A percentile compares a stretch with the other conserved stretches of the same genome.
Conservation (phyloP, 2,113 vertebrate species). For the Lampris incognitus region DNA sequence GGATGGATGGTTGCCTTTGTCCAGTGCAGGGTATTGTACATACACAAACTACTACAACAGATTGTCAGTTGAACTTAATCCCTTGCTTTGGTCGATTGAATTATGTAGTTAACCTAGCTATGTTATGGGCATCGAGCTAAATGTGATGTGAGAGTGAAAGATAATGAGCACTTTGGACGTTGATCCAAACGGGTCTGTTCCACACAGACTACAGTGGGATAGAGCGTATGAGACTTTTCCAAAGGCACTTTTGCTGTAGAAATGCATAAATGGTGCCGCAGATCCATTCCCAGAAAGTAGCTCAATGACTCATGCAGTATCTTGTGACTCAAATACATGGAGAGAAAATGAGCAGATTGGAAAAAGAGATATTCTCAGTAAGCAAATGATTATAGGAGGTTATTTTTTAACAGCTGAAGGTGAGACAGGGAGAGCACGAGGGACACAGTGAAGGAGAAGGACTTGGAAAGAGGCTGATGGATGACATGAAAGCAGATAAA, state of each 20-base stretch:
- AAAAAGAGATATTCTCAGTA: slow-evolving; percentile 23
- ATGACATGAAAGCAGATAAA: slow-evolving; percentile 9
- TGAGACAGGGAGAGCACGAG: slow-evolving; percentile 15
- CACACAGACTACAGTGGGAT: neutral
- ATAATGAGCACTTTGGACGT: slow-evolving; percentile 3
- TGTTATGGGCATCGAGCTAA: neutral
- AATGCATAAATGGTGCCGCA: slow-evolving; percentile 19
- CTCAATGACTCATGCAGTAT: slow-evolving; percentile 38
- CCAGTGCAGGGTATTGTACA: no score
- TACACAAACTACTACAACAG: no score
- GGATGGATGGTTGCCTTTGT: no score
- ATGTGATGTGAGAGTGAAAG: neutral
- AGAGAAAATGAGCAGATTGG: slow-evolving; percentile 38
- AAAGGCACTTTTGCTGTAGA: neutral
- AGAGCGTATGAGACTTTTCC: neutral
- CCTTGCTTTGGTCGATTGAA: slow-evolving; percentile 15
- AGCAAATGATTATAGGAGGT: slow-evolving; percentile 35
- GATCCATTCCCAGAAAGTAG: slow-evolving; percentile 26
- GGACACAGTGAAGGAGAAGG: neutral
- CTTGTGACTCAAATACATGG: slow-evolving; percentile 34
- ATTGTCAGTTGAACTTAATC: slow-evolving; percentile 28
- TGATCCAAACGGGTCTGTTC: neutral
- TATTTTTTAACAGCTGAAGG: slow-evolving; percentile 1
- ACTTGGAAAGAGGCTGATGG: neutral
- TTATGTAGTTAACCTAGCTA: no score